phyloP scores from a whole-genome alignment of 2,888 invertebrate genomes.

The Julus scandinavius region DNA sequence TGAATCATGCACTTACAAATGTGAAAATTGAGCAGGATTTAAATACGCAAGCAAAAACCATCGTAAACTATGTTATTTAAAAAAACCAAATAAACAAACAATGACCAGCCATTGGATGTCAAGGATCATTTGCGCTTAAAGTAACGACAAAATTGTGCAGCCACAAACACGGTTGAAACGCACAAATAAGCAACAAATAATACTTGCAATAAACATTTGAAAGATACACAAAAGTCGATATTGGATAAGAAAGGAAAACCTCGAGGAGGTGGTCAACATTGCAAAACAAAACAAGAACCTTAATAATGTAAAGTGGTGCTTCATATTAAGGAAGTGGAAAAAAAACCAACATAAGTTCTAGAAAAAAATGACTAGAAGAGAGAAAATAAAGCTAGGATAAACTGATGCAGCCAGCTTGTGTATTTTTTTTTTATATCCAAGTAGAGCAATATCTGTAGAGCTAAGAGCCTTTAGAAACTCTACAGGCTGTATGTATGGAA shows the following conservation, averaged over 20 bases:
- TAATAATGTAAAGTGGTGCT: not conserved
- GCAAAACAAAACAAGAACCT: constrained; percentile 12
- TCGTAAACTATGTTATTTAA: not conserved
- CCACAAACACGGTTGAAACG: constrained; percentile 12
- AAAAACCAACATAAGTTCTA: not conserved
- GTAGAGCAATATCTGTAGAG: not conserved
- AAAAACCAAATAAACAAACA: not conserved
- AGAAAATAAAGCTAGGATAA: not conserved
- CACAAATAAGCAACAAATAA: not conserved
- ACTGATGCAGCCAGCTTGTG: constrained; percentile 29
- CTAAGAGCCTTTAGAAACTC: not conserved
- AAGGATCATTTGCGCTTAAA: not conserved
- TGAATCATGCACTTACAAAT: not conserved
- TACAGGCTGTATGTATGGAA: constrained; percentile 28
- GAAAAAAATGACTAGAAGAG: not conserved
- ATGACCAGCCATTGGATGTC: not conserved
- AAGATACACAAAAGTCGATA: not conserved
- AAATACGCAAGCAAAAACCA: not conserved
- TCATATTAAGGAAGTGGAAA: not conserved
- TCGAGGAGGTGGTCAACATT: not conserved
- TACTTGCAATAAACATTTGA: not conserved
- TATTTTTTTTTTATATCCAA: not conserved
- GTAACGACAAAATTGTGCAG: not conserved
- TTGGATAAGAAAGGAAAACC: not conserved
- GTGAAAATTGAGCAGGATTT: not conserved